Evolutionary conservation across 2,797 vertebrate species (phyloP).

Genomic region (Lemur catta): DNA sequence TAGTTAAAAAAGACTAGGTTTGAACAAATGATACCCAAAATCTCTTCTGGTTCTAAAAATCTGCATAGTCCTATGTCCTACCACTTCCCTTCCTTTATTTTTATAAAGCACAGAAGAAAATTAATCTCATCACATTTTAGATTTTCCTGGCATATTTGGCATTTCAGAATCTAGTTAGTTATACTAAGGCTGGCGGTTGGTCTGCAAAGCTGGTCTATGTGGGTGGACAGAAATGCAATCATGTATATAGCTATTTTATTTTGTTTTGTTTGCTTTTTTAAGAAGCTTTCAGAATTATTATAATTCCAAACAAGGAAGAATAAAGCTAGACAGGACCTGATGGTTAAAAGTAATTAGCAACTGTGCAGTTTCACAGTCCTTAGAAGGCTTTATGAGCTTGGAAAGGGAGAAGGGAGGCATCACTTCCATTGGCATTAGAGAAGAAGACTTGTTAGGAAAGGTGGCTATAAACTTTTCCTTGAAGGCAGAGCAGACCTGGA

Average conservation of each 20-base stretch:
- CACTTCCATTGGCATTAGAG: background rate
- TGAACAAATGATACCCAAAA: background rate
- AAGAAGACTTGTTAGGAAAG: background rate
- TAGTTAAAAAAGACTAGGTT: background rate
- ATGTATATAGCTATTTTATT: background rate
- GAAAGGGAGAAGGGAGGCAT: background rate
- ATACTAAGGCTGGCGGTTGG: background rate
- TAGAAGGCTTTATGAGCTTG: background rate
- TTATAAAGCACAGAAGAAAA: background rate
- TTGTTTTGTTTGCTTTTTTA: constrained; percentile 19
- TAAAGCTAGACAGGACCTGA: background rate
- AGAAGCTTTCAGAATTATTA: background rate
- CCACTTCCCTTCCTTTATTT: background rate
- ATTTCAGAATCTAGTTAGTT: background rate
- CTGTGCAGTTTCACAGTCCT: background rate
- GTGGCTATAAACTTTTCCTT: background rate
- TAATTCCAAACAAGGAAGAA: background rate
- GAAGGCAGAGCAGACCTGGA: constrained; percentile 6
- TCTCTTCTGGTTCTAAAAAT: background rate
- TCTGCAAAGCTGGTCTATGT: background rate
- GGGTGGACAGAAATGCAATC: background rate
- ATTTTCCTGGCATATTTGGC: background rate
- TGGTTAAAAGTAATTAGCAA: background rate
- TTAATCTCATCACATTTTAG: background rate
- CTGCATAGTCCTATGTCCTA: background rate